A percentile compares a stretch with the other conserved stretches of the same genome.
These are phyloP conservation scores for Polypterus senegalus DNA, from an alignment of 2,113 vertebrate genomes.

Conservation along the genomic window DNA sequence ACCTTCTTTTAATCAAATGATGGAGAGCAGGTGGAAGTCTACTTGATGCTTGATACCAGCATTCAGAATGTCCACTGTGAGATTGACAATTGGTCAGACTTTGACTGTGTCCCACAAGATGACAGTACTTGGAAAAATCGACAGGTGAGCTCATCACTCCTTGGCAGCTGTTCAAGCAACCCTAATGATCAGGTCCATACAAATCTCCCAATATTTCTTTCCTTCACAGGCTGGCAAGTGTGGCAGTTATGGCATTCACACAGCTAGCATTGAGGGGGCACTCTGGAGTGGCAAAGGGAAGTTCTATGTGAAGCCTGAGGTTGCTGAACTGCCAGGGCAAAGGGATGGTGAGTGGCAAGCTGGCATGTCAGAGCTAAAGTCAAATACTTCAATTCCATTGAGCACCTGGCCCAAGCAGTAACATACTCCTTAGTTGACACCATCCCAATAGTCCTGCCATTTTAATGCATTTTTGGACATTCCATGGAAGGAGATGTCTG, in stretches of 20 bases:
- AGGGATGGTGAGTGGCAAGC: slow-evolving; percentile 60
- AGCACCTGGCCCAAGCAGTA: too few relatives aligned
- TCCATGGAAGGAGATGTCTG: too few relatives aligned
- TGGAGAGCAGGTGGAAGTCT: slow-evolving; percentile 57
- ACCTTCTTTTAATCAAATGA: slow-evolving; percentile 38
- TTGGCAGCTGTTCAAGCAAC: not conserved
- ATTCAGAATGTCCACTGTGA: slow-evolving; percentile 68
- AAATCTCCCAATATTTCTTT: not conserved
- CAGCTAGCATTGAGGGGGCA: slow-evolving; percentile 67
- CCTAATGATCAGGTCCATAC: fast-evolving
- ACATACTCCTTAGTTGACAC: too few relatives aligned
- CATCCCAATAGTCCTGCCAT: too few relatives aligned
- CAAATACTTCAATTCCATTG: too few relatives aligned
- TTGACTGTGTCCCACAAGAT: slow-evolving; percentile 62
- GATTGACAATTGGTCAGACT: slow-evolving; percentile 56
- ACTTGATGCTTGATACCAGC: slow-evolving; percentile 68
- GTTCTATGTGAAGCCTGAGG: slow-evolving; percentile 54
- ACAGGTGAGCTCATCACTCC: slow-evolving; percentile 44
- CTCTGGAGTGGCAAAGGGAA: slow-evolving; percentile 60
- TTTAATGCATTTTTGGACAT: too few relatives aligned
- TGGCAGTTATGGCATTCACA: slow-evolving; percentile 72
- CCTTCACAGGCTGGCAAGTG: slow-evolving; percentile 59
- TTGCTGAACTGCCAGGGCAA: slow-evolving; percentile 85
- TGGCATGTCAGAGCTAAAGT: slow-evolving; percentile 49
- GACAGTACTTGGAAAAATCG: slow-evolving; percentile 60